Evolutionary conservation across 2,797 vertebrate species (phyloP).

Genomic region (Pantherophis alleghaniensis): DNA sequence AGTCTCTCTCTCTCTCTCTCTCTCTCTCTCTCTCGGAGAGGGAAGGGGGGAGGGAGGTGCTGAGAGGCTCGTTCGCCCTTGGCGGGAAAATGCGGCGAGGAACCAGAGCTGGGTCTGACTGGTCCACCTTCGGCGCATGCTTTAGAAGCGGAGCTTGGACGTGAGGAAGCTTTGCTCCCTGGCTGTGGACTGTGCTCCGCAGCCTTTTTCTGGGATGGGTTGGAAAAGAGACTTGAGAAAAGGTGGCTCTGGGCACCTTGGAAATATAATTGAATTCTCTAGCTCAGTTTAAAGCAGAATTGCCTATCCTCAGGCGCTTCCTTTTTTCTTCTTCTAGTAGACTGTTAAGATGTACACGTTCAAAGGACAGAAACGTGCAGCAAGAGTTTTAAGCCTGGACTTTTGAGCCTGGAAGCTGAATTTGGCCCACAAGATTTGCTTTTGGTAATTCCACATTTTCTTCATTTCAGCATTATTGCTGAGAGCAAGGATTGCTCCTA

Average conservation of each 20-base stretch:
- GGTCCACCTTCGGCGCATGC: background rate
- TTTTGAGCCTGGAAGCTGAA: background rate
- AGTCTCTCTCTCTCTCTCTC: accelerated
- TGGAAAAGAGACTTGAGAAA: background rate
- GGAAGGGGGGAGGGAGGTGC: background rate
- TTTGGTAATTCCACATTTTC: background rate
- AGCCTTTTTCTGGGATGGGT: background rate
- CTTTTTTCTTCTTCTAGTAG: background rate
- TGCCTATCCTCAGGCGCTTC: background rate
- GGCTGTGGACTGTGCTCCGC: background rate
- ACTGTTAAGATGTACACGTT: background rate
- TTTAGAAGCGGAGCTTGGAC: background rate
- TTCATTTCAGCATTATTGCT: background rate
- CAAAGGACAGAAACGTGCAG: background rate
- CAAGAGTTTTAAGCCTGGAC: background rate
- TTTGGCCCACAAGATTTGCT: background rate
- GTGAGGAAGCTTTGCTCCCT: background rate
- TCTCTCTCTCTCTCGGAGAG: background rate
- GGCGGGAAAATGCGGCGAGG: background rate
- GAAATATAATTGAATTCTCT: background rate
- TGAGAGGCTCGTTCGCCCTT: background rate
- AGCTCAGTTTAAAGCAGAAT: background rate
- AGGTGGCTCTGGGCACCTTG: background rate
- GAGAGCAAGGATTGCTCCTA: background rate
- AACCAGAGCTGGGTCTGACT: background rate